Evolutionary conservation across 2,113 vertebrate species (phyloP).

Genomic region (Corvus hawaiiensis): DNA sequence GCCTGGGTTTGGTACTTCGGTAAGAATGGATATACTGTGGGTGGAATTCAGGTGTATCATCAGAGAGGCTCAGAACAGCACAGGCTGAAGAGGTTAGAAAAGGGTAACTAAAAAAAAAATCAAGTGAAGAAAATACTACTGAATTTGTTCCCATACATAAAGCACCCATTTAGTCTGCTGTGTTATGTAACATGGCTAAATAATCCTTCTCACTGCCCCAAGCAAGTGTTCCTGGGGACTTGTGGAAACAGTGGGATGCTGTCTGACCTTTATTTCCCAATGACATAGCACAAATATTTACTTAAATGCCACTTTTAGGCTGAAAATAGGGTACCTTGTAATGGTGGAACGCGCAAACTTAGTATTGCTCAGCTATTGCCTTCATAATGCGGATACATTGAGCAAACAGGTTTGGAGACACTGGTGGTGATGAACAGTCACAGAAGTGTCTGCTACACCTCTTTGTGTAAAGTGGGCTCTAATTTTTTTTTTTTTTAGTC

Average conservation of each 20-base stretch:
- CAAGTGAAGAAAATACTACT: neutral
- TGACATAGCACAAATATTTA: conserved; percentile 36
- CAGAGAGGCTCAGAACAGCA: neutral
- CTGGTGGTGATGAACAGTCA: neutral
- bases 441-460: neutral
- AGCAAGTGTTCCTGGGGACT: neutral
- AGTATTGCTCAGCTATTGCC: neutral
- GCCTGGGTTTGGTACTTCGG: rapidly evolving
- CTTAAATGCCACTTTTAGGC: neutral
- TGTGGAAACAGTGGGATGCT: conserved; percentile 14
- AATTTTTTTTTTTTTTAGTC: neutral
- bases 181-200: neutral
- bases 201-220: neutral
- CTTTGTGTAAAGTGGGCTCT: neutral
- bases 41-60: neutral
- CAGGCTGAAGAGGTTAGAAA: neutral
- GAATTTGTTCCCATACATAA: neutral
- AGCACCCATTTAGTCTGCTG: neutral
- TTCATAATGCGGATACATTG: neutral
- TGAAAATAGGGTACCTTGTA: conserved; percentile 22
- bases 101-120: neutral
- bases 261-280: conserved; percentile 24
- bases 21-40: neutral
- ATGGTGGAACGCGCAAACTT: neutral
- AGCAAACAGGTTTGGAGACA: conserved; percentile 4